Evolutionary conservation across 2,888 invertebrate species (phyloP), one percentile per base, ranked within the genome.

Genomic region (Sesamia inferens): DNA sequence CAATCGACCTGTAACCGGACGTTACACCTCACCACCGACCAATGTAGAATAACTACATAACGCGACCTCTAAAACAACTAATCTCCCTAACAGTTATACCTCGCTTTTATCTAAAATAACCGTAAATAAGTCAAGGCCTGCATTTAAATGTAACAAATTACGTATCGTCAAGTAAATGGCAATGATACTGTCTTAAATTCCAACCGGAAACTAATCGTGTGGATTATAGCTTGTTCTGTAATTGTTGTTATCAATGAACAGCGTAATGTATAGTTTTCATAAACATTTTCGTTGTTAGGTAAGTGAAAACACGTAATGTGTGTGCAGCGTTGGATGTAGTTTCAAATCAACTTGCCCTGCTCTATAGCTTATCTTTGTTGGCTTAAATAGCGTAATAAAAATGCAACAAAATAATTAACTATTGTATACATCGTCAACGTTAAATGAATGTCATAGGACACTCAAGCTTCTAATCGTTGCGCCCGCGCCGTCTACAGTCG

Each of bases 221-320:
- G 82, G 71, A 85, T 84, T 85, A 78, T 73, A 80, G 58, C 68
- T 69, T 63, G 51, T 47, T 74, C 67, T 65, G 73, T 75, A 76
- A 85, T 82, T 85, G 68, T 80, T 83, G 88, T 79, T 87, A 86
- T 87, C 86, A 86, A 80, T 84, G 81, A 80, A 51, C 76, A 75
- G 68, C 79, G 79, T 68, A 82, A 84, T 78, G 80, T 67, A 72
- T 68, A 76, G 86, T 87, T 89, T 89, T 86, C 79, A 80, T 87
- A 89, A 89, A 89, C 87, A 89, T 85, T 86, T 84, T 81, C 69
- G 79, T 79, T 80, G 85, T 84, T 89, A 86, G 83, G 85, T 84
- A 86, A 85, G 84, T 74, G 64, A 31, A 22, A 65, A 68, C 57
- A 82, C 78, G 84, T 85, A 85, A 88, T 74, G 63, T 47, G 74